Conservation (phyloP, 35 echinoderm and acorn worm genomes). For the Acanthaster planci region DNA sequence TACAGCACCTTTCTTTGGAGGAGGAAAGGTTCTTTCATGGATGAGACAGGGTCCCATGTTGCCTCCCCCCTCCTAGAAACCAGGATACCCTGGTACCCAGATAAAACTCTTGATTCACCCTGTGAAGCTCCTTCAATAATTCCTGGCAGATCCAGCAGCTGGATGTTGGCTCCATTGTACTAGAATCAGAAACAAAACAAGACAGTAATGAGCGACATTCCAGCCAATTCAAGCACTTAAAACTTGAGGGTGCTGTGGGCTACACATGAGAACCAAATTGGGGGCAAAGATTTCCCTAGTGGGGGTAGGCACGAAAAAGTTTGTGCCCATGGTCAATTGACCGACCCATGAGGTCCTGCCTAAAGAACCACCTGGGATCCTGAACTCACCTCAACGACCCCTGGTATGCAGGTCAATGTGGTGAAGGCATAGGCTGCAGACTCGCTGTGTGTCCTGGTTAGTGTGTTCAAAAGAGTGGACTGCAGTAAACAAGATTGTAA, state of each 20-base stretch:
- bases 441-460: constrained; percentile 99
- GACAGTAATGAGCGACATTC: too few relatives aligned
- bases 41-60: too few relatives aligned
- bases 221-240: neutral
- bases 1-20: too few relatives aligned
- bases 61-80: too few relatives aligned
- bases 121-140: constrained; percentile 99
- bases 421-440: constrained; percentile 98
- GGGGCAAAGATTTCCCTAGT: neutral
- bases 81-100: too few relatives aligned
- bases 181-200: constrained; percentile 26
- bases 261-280: too few relatives aligned
- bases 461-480: constrained; percentile 90
- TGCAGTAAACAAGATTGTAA: constrained; percentile 56
- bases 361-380: too few relatives aligned
- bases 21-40: too few relatives aligned
- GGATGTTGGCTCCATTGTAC: constrained; percentile 97
- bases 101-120: constrained; percentile 43
- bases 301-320: neutral
- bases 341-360: too few relatives aligned
- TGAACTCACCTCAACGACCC: constrained; percentile 85
- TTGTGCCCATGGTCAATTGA: too few relatives aligned
- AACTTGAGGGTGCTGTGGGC: too few relatives aligned
- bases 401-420: constrained; percentile 95
- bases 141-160: constrained; percentile 93